Percentiles rank a stretch among this genome's conserved stretches.
phyloP scores from a whole-genome alignment of 2,888 invertebrate genomes.

The Ellobium chinense region DNA sequence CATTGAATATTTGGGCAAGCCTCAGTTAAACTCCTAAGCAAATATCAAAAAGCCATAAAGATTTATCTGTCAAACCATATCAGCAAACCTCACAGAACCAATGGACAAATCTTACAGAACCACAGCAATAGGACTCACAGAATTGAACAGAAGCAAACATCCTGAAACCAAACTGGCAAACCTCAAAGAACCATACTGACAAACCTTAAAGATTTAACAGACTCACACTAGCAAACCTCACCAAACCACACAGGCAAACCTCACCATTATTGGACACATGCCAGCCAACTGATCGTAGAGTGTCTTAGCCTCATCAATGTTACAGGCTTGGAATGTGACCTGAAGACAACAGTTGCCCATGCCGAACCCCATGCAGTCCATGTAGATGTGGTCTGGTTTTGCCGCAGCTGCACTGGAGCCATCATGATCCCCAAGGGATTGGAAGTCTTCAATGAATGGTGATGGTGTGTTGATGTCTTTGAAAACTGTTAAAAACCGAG shows the following conservation, averaged over 20 bases:
- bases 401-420: slow-evolving; percentile 83
- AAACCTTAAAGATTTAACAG: too few relatives aligned
- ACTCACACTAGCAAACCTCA: neutral
- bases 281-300: slow-evolving; percentile 98
- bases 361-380: slow-evolving; percentile 98
- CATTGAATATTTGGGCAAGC: too few relatives aligned
- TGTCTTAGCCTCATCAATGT: slow-evolving; percentile 95
- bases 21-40: too few relatives aligned
- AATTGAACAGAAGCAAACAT: neutral
- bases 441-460: slow-evolving; percentile 84
- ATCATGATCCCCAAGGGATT: slow-evolving; percentile 82
- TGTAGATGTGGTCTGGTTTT: slow-evolving; percentile 93
- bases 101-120: too few relatives aligned
- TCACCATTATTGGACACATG: slow-evolving; percentile 96
- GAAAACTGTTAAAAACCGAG: too few relatives aligned
- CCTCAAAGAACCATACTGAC: too few relatives aligned
- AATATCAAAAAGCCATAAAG: too few relatives aligned
- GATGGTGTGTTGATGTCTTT: slow-evolving; percentile 89
- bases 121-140: too few relatives aligned
- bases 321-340: slow-evolving; percentile 93
- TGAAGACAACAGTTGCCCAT: slow-evolving; percentile 99
- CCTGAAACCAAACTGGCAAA: neutral
- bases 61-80: too few relatives aligned
- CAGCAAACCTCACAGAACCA: too few relatives aligned
- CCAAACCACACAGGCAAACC: slow-evolving; percentile 35